Conservation (phyloP, 2,797 vertebrate genomes). For the Pterois miles region DNA sequence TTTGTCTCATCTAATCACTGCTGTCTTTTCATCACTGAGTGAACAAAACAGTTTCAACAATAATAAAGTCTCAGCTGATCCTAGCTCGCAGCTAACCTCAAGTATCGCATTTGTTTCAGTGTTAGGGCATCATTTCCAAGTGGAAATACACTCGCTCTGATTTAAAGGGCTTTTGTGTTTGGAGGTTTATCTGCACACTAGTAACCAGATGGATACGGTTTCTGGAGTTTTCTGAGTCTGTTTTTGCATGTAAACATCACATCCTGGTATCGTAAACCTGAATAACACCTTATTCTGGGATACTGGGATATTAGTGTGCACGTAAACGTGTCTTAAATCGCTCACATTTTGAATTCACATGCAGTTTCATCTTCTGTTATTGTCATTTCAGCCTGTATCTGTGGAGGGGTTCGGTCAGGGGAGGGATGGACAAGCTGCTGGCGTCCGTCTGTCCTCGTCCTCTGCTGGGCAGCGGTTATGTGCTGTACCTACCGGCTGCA, state of each 20-base stretch:
- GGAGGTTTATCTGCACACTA: background rate
- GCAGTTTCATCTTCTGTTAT: conserved; percentile 5
- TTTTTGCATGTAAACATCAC: background rate
- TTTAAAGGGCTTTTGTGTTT: too few relatives aligned
- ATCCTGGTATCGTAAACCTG: too few relatives aligned
- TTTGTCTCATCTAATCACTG: background rate
- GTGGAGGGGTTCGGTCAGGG: background rate
- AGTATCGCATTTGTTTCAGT: too few relatives aligned
- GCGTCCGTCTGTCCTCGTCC: conserved; percentile 12
- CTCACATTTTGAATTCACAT: background rate
- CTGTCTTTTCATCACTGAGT: too few relatives aligned
- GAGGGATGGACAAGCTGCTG: background rate
- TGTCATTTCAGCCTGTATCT: background rate
- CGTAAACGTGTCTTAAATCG: too few relatives aligned
- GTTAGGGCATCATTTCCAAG: too few relatives aligned
- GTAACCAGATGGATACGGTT: background rate
- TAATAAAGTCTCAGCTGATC: background rate
- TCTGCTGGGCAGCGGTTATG: conserved; percentile 21
- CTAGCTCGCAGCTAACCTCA: background rate
- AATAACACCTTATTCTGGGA: background rate
- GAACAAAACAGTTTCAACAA: background rate
- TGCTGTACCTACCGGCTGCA: conserved; percentile 94
- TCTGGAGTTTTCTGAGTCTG: background rate
- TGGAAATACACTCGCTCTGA: too few relatives aligned
- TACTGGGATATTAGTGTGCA: background rate